A percentile compares a stretch with the other conserved stretches of the same genome.
These are phyloP conservation scores for Parasteatoda tepidariorum DNA, from an alignment of 1,140 invertebrate genomes.

Conservation along the genomic window DNA sequence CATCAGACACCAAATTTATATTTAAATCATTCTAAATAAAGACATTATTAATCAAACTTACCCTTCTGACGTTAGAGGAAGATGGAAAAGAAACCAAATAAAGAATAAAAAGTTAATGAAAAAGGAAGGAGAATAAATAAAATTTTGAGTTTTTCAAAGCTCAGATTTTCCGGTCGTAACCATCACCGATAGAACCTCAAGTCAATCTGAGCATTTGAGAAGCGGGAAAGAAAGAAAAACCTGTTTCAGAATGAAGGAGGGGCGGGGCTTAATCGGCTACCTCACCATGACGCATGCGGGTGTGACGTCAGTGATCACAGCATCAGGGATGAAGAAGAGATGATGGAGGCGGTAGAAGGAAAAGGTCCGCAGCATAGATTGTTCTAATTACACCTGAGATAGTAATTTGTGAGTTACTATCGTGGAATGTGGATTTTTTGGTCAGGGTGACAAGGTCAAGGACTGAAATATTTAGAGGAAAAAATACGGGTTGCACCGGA, in stretches of 20 bases:
- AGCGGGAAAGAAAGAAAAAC: constrained; percentile 15
- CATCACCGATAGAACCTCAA: neutral
- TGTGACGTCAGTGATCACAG: constrained; percentile 25
- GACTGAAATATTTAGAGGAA: too few relatives aligned
- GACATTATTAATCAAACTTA: too few relatives aligned
- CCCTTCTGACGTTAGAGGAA: too few relatives aligned
- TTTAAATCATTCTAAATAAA: too few relatives aligned
- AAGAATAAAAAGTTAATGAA: neutral
- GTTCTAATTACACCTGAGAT: too few relatives aligned
- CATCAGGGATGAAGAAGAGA: neutral
- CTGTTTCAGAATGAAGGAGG: constrained; percentile 1
- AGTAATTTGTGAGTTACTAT: too few relatives aligned
- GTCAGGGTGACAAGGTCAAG: too few relatives aligned
- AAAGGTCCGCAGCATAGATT: too few relatives aligned
- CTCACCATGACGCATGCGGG: constrained; percentile 48
- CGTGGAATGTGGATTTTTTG: too few relatives aligned
- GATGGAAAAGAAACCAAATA: constrained; percentile 12
- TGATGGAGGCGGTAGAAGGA: constrained; percentile 2
- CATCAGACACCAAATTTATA: too few relatives aligned
- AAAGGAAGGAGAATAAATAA: neutral
- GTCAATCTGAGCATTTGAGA: neutral
- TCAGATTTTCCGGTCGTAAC: constrained; percentile 3
- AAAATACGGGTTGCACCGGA: too few relatives aligned
- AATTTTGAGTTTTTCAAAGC: constrained; percentile 20
- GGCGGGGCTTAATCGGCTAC: constrained; percentile 22